Base-by-base conservation (phyloP, 2,888 invertebrate species). In the Notodonta ziczac region DNA sequence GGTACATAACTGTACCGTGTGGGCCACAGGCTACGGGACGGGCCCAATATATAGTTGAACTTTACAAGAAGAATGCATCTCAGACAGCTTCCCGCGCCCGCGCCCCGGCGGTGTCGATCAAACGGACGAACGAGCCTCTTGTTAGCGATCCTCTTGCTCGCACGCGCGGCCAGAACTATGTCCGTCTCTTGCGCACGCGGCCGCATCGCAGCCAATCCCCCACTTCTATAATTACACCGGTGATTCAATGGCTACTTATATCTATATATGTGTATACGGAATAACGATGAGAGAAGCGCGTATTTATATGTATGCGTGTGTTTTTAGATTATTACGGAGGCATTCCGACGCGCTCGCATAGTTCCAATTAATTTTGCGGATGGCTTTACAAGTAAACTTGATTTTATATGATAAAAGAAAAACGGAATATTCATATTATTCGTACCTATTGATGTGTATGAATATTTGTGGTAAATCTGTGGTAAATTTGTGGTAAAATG, bases 201-300 rank as follows among this genome's bases (percentile, higher is more conserved):
- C 90, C 87, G 89, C 92, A 91, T 88, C 92, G 88, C 91, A 93
- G 91, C 92, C 93, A 92, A 93, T 92, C 93, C 93, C 93, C 93
- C 93, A 92, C 93, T 93, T 93, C 92, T 93, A 93, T 93, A 93
- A 93, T 93, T 93, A 93, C 93, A 91, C 86, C 89, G 91, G 92
- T 93, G 93, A 93, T 93, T 93, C 93, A 93, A 93, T 93, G 90
- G 91, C 93, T 91, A 90, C 92, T 91, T 92, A 92, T 92, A 91
- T 86, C 85, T 92, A 89, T 91, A 88, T 83, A 82, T 84, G 84
- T 83, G 83, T 89, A 87, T 83, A 85, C 79, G 83, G 86, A 84
- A 90, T 90, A 91, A 91, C 90, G 91, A 90, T 85, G 88, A 88
- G 88, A 88, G 88, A 88, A 88, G 83, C 88, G 77, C 81, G 83